Conservation (phyloP, 2,888 invertebrate species). For the Ischnura elegans region DNA sequence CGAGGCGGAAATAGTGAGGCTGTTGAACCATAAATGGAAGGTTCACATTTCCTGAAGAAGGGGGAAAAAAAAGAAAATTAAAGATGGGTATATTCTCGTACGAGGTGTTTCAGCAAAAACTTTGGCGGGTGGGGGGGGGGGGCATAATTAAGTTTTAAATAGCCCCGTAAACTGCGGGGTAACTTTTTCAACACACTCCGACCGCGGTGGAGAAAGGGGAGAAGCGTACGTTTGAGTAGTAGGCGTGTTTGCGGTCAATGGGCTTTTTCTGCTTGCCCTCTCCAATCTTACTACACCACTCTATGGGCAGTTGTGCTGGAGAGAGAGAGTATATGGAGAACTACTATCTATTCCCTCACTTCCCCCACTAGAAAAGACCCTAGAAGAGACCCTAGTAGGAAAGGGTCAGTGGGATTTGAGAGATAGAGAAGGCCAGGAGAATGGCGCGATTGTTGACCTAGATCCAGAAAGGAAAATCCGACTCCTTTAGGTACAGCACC, state of each 20-base stretch:
- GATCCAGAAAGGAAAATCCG: neutral
- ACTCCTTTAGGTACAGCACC: neutral
- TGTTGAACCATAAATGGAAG: neutral
- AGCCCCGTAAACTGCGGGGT: neutral
- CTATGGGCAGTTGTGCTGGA: neutral
- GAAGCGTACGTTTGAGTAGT: neutral
- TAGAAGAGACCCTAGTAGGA: neutral
- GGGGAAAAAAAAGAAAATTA: neutral
- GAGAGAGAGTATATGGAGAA: neutral
- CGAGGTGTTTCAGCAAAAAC: neutral
- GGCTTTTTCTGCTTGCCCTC: neutral
- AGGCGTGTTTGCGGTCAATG: neutral
- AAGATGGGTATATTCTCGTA: neutral
- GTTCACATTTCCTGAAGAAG: neutral
- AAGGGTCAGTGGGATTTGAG: neutral
- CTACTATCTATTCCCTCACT: neutral
- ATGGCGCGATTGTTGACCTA: neutral
- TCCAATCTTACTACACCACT: neutral
- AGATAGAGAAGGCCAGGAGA: neutral
- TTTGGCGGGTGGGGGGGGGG: too few species aligned
- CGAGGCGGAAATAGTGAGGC: neutral
- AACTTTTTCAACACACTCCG: conserved; percentile 10
- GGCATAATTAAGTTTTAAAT: conserved; percentile 27
- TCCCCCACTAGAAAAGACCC: neutral
- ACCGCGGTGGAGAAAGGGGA: neutral